Evolutionary conservation across 2,797 vertebrate species (phyloP).

Genomic region (Adrianichthys oophorus): DNA sequence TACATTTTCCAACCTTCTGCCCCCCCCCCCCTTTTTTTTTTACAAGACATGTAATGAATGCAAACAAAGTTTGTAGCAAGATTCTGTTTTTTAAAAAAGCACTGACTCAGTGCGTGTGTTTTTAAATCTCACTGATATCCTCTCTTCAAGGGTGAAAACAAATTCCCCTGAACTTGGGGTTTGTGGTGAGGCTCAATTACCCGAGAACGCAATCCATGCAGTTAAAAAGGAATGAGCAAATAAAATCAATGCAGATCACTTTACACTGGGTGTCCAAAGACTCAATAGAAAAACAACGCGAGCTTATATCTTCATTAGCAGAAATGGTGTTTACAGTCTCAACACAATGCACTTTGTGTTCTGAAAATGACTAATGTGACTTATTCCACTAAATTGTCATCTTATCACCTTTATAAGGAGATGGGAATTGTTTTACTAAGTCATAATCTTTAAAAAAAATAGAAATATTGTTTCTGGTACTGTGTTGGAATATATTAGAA

Average conservation of each 20-base stretch:
- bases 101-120: constrained; percentile 43
- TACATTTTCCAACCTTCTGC: too few species aligned
- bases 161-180: constrained; percentile 52
- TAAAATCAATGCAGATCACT: constrained; percentile 78
- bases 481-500: too few species aligned
- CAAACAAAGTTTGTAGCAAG: constrained; percentile 15
- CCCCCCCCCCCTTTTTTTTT: too few species aligned
- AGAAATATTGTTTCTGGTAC: too few species aligned
- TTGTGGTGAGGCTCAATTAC: constrained; percentile 69
- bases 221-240: constrained; percentile 81
- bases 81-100: constrained; percentile 29
- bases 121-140: constrained; percentile 37
- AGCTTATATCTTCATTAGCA: constrained; percentile 71
- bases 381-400: too few species aligned
- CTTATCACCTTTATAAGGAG: too few species aligned
- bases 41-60: neutral
- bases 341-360: neutral
- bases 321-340: constrained; percentile 32
- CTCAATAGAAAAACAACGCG: constrained; percentile 68
- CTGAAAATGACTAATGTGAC: too few species aligned
- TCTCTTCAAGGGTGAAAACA: constrained; percentile 45
- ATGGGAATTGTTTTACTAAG: too few species aligned
- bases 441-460: too few species aligned
- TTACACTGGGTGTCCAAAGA: constrained; percentile 74
- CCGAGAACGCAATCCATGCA: constrained; percentile 65